Evolutionary conservation across 2,113 vertebrate species (phyloP), one percentile per base, ranked within the genome.

Genomic region (Cyrtonyx montezumae): DNA sequence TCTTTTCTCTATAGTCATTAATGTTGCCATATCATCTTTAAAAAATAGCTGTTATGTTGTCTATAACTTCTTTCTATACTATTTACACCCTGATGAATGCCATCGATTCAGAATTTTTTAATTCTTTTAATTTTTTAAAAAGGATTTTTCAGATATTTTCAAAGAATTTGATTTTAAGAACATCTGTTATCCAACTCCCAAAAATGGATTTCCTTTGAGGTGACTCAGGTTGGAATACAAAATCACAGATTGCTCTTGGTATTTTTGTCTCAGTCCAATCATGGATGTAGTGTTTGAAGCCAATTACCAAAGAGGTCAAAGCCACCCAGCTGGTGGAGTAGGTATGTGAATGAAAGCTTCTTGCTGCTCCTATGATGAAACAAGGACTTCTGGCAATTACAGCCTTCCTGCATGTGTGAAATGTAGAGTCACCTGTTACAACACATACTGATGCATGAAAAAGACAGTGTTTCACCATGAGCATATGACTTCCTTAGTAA

Each of bases 341-440:
- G 9, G 22, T 9, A 5, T 43, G 42, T 16, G 8, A 85, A 20
- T 37, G 32, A 77, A 87, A 79, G 20, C 8, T 79, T 87, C 49
- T 53, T 21, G 11, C 30, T 77, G 11, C 43, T 13, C 11, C 15
- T 34, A 59, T 48, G 79, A 62, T 42, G 19, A 89, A 94, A 77
- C 37, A 70, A 48, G 17, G 42, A 34, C 22, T 51, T 84, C 69
- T 82, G 45, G 14, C 55, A 77, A 40, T 84, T 69, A 55, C 3
- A 45, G 30, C 20, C 88, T 76, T 77, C 20, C 30, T 56, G 51
- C 36, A 2, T 21, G 9, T 36, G 5, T 74, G 59, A 68, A 87
- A 93, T 84, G 78, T 13, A 62, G 69, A 21, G 49, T 91, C 53
- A 74, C 59, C n/a, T 79, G 70, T 70, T 89, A 58, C 3, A 46